Evolutionary conservation across 2,888 invertebrate genomes (phyloP).

Genomic region (Cyaniris semiargus): DNA sequence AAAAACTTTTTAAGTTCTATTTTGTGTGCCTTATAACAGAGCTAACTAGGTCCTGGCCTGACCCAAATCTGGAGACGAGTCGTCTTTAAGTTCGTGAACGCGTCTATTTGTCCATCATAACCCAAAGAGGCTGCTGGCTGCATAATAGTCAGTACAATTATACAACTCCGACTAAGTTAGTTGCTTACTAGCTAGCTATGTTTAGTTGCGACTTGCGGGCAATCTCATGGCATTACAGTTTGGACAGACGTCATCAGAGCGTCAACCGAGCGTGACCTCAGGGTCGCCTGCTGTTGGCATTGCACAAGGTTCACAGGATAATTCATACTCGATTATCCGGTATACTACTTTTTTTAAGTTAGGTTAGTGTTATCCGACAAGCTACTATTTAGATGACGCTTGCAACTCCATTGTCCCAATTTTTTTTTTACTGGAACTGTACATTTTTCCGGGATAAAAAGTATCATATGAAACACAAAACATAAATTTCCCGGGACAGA

Average conservation of each 20-base stretch:
- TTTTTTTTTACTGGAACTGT: too few relatives aligned
- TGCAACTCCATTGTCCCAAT: too few relatives aligned
- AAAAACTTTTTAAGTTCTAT: neutral
- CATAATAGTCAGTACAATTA: neutral
- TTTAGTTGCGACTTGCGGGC: neutral
- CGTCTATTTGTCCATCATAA: neutral
- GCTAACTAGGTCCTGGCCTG: neutral
- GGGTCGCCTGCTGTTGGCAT: slow-evolving; percentile 4
- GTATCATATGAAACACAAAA: too few relatives aligned
- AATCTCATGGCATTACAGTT: neutral
- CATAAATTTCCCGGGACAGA: too few relatives aligned
- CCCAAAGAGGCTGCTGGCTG: neutral
- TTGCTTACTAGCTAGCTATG: neutral
- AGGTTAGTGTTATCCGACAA: too few relatives aligned
- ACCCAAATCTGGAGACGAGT: neutral
- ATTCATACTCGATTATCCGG: neutral
- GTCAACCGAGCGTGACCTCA: slow-evolving; percentile 18
- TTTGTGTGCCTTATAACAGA: too few relatives aligned
- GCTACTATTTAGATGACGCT: too few relatives aligned
- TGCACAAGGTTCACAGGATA: slow-evolving; percentile 3
- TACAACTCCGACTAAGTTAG: too few relatives aligned
- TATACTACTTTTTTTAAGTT: neutral
- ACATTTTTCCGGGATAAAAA: too few relatives aligned
- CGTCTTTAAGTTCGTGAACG: neutral
- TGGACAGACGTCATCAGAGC: slow-evolving; percentile 23